Evolutionary conservation across 2,797 vertebrate species (phyloP).

Genomic region (Streptopelia turtur): DNA sequence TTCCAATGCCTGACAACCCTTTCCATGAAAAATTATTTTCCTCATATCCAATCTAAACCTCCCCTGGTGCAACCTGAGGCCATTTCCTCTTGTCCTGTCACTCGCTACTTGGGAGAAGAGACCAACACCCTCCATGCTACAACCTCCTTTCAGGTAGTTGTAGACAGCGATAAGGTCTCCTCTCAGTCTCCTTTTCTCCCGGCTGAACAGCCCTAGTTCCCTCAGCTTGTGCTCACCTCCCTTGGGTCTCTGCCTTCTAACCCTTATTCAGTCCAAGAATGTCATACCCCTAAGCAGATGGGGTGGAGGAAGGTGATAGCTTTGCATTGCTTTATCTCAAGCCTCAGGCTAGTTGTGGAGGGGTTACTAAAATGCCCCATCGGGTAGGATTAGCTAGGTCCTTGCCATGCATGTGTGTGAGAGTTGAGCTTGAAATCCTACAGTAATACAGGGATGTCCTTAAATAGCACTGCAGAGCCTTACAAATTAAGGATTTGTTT

Average conservation of each 20-base stretch:
- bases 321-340: not conserved
- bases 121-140: too few relatives aligned
- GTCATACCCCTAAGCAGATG: not conserved
- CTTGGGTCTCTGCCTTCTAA: not conserved
- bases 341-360: not conserved
- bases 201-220: too few relatives aligned
- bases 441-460: not conserved
- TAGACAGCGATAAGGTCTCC: too few relatives aligned
- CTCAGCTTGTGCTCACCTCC: fast-evolving
- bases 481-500: slow-evolving; percentile 39
- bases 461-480: slow-evolving; percentile 25
- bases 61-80: too few relatives aligned
- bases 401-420: not conserved
- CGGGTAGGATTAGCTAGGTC: not conserved
- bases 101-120: too few relatives aligned
- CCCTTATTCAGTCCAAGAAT: fast-evolving
- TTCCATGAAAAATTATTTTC: too few relatives aligned
- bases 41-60: too few relatives aligned
- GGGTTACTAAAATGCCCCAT: not conserved
- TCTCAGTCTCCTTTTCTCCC: too few relatives aligned
- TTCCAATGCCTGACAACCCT: too few relatives aligned
- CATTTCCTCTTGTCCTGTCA: too few relatives aligned
- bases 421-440: not conserved
- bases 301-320: not conserved
- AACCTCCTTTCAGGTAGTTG: too few relatives aligned